Evolutionary conservation across 2,797 vertebrate genomes (phyloP), one percentile per base, ranked within the genome.

Genomic region (Rhinophrynus dorsalis): DNA sequence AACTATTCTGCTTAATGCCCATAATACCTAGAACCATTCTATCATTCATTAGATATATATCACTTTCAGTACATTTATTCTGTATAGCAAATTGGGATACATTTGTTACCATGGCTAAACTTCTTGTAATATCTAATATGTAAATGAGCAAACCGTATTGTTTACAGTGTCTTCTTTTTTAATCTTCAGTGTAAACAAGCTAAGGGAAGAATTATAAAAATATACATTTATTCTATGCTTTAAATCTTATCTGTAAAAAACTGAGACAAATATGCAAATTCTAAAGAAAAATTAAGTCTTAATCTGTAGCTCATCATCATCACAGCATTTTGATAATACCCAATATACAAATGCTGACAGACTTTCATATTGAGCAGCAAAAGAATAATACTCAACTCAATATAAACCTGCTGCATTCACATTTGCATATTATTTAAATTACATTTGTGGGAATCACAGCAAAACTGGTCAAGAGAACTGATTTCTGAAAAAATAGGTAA

Each of bases 301-400:
- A 75, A 68, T 75, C 74, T 78, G 60, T 51, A 65, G 30, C 15
- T 76, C 21, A 78, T 73, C 45, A n/a, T 73, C 52, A 56, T 64
- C 73, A 61, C 3, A 56, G 56, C 67, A 75, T 74, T 75, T 62
- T 44, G 37, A 78, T 61, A 75, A 75, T 76, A 75, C 75, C 50
- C 3, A 62, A 40, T 56, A 21, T 57, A 71, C 32, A 40, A 40
- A 57, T 6, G 12, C 24, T 35, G 10, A 12, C 68, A 65, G 30
- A 40, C 67, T 75, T 69, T 75, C 63, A 67, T 47, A 58, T 77
- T 73, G 75, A 75, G 70, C 61, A 76, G 54, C 60, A 30, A 3
- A 67, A 58, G 47, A 13, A 9, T 18, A 57, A 77, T 78, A 47
- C 30, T 29, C n/a, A 24, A 74, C 5, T 60, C 13, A 76, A 69